Conservation (phyloP, 1,140 invertebrate genomes). For the Penaeus indicus region DNA sequence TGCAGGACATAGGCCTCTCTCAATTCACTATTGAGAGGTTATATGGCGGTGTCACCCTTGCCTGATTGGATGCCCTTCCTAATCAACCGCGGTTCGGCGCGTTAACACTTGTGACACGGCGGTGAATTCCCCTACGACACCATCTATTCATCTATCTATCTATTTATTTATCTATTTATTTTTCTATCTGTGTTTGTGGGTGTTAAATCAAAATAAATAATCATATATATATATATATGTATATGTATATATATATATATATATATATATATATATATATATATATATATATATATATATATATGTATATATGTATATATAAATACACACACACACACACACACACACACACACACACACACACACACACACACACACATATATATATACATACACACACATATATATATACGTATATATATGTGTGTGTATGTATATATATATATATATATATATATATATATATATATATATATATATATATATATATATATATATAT, state of each 20-base stretch:
- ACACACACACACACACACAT: background rate
- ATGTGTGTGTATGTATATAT: slow-evolving; percentile 22
- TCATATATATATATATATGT: slow-evolving; percentile 25
- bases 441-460: slow-evolving; percentile 34
- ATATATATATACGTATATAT: background rate
- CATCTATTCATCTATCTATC: background rate
- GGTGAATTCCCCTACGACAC: too few species aligned
- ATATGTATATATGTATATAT: background rate
- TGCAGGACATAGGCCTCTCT: too few species aligned
- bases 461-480: slow-evolving; percentile 18
- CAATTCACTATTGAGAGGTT: too few species aligned
- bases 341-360: background rate
- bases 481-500: background rate
- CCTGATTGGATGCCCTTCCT: too few species aligned
- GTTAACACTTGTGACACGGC: too few species aligned
- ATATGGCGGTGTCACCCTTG: too few species aligned
- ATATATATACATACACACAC: background rate
- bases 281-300: background rate
- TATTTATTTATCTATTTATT: slow-evolving; percentile 21
- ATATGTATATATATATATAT: slow-evolving; percentile 19
- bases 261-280: background rate
- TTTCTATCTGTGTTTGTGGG: background rate
- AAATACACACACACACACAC: background rate
- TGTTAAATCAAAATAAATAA: slow-evolving; percentile 8
- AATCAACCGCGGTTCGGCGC: too few species aligned